Conservation (phyloP, 2,113 vertebrate genomes). For the Macroglossus sobrinus region DNA sequence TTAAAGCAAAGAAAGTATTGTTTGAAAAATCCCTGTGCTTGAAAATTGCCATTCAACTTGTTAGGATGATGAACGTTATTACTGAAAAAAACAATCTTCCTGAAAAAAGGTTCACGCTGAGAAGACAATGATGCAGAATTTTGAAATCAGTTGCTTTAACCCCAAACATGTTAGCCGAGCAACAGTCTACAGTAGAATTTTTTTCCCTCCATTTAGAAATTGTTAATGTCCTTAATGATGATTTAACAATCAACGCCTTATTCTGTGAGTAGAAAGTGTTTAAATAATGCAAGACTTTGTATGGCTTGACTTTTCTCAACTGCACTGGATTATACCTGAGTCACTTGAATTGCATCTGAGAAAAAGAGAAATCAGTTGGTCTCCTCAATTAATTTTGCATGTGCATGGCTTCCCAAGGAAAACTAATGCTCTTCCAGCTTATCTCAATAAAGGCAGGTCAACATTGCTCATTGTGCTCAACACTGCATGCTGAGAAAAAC, state of each 20-base stretch:
- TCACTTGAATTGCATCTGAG: neutral
- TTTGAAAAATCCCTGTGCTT: slow-evolving; percentile 47
- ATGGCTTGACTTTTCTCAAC: slow-evolving; percentile 44
- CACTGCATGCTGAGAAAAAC: slow-evolving; percentile 20
- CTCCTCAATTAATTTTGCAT: slow-evolving; percentile 64
- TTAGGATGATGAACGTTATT: slow-evolving; percentile 77
- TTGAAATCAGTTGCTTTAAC: slow-evolving; percentile 30
- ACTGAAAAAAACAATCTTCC: slow-evolving; percentile 37
- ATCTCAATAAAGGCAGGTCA: slow-evolving; percentile 53
- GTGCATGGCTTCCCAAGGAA: slow-evolving; percentile 55
- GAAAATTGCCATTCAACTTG: slow-evolving; percentile 72
- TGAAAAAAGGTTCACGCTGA: slow-evolving; percentile 66
- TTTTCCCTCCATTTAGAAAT: slow-evolving; percentile 49
- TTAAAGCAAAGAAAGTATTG: slow-evolving; percentile 63
- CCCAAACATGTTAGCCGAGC: neutral
- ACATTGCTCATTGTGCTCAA: neutral
- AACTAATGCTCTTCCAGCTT: slow-evolving; percentile 32
- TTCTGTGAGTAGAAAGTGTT: neutral
- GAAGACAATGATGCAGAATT: slow-evolving; percentile 36
- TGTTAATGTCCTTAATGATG: slow-evolving; percentile 50
- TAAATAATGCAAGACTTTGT: slow-evolving; percentile 11
- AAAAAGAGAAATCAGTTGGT: slow-evolving; percentile 28
- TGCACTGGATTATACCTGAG: slow-evolving; percentile 1
- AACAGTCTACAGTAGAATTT: neutral
- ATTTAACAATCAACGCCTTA: slow-evolving; percentile 17